Conservation (phyloP, 2,888 invertebrate species). For the Cancer borealis region DNA sequence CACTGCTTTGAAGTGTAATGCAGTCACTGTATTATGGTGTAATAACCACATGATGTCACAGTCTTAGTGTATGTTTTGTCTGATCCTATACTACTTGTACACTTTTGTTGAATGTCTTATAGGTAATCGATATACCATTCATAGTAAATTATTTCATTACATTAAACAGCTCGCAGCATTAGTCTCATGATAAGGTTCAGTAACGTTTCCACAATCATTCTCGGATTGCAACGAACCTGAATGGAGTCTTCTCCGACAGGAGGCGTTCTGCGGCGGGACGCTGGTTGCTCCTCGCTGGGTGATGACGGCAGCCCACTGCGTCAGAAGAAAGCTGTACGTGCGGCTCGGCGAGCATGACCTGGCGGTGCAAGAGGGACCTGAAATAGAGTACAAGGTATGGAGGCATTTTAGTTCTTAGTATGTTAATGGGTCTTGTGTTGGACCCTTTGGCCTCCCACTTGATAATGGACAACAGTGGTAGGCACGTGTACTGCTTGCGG, state of each 20-base stretch:
- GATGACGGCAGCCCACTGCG: constrained; percentile 92
- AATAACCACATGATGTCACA: neutral
- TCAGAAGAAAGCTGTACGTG: constrained; percentile 88
- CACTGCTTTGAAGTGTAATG: neutral
- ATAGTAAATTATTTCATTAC: neutral
- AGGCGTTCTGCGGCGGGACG: constrained; percentile 94
- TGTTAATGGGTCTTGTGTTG: neutral
- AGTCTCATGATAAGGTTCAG: neutral
- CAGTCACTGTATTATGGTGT: neutral
- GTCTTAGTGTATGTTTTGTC: neutral
- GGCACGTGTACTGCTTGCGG: neutral
- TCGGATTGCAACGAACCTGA: neutral
- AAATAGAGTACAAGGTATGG: constrained; percentile 86
- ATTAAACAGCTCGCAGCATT: neutral
- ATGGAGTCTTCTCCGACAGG: constrained; percentile 82
- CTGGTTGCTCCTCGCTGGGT: constrained; percentile 90
- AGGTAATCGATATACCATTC: too few species aligned
- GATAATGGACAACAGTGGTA: neutral
- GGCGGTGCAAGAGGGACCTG: constrained; percentile 86
- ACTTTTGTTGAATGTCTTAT: neutral
- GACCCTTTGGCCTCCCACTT: neutral
- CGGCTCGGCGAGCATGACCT: constrained; percentile 93
- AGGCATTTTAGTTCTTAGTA: neutral
- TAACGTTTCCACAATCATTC: neutral
- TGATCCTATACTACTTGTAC: neutral